A percentile compares a stretch with the other conserved stretches of the same genome.
Evolutionary conservation across 1,140 invertebrate species (phyloP).

Genomic region (Trichogramma pretiosum): DNA sequence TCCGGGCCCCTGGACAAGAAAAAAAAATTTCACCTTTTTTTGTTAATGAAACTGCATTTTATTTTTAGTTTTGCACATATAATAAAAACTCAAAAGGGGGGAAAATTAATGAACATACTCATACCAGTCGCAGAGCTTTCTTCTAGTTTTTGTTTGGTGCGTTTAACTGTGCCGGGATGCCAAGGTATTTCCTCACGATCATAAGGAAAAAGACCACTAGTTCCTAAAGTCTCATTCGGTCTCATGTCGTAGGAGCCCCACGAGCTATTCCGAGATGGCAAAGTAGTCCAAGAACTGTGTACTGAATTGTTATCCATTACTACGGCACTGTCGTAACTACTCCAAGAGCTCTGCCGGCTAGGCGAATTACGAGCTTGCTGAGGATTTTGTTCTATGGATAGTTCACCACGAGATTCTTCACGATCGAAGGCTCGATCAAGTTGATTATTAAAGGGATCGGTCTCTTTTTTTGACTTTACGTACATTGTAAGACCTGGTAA

Average conservation of each 20-base stretch:
- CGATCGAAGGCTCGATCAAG: slow-evolving; percentile 63
- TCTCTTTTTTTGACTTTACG: slow-evolving; percentile 30
- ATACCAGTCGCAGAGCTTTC: slow-evolving; percentile 42
- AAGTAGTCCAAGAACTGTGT: slow-evolving; percentile 70
- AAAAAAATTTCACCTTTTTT: too few species aligned
- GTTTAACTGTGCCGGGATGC: slow-evolving; percentile 57
- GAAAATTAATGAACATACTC: not conserved
- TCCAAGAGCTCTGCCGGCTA: slow-evolving; percentile 66
- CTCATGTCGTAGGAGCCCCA: slow-evolving; percentile 66
- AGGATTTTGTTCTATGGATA: slow-evolving; percentile 36
- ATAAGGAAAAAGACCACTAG: slow-evolving; percentile 48
- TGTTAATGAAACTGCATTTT: too few species aligned
- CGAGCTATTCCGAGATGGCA: slow-evolving; percentile 63
- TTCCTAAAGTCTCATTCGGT: slow-evolving; percentile 28
- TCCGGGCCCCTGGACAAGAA: too few species aligned
- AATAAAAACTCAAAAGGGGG: too few species aligned
- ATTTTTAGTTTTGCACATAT: too few species aligned
- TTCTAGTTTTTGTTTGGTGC: slow-evolving; percentile 66
- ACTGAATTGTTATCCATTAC: slow-evolving; percentile 58
- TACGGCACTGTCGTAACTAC: slow-evolving; percentile 68
- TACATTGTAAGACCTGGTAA: slow-evolving; percentile 13
- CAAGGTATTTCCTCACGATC: slow-evolving; percentile 56
- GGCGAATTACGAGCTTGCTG: slow-evolving; percentile 35
- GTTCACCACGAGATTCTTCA: slow-evolving; percentile 59
- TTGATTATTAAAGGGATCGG: slow-evolving; percentile 63